Percentiles rank a stretch among this genome's conserved stretches.
Conservation (phyloP, 2,797 vertebrate species). For the Clarias laeviceps region DNA sequence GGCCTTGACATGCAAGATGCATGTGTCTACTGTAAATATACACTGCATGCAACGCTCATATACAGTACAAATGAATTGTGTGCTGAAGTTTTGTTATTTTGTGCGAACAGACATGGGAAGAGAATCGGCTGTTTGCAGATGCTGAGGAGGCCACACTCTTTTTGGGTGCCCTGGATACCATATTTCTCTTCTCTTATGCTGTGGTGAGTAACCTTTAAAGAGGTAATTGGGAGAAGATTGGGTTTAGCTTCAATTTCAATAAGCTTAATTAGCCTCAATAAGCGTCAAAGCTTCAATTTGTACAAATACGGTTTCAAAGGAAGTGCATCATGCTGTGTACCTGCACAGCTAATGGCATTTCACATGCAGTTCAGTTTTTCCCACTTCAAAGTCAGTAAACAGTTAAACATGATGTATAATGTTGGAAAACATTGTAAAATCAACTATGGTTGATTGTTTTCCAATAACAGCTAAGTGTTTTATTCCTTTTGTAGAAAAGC, state of each 20-base stretch:
- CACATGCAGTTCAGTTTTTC: neutral
- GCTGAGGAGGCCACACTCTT: constrained; percentile 88
- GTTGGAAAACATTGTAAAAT: neutral
- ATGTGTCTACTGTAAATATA: neutral
- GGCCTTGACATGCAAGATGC: neutral
- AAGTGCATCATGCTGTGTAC: neutral
- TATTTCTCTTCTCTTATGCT: constrained; percentile 96
- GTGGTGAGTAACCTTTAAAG: constrained; percentile 78
- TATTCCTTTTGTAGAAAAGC: neutral
- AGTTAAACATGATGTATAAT: neutral
- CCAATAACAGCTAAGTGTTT: neutral
- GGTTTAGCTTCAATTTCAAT: too few relatives aligned
- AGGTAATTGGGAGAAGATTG: neutral
- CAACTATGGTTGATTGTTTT: neutral
- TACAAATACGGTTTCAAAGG: neutral
- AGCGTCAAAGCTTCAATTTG: neutral
- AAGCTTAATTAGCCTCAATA: too few relatives aligned
- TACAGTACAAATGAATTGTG: neutral
- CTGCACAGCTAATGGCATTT: neutral
- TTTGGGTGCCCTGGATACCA: constrained; percentile 87
- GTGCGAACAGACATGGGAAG: constrained; percentile 82
- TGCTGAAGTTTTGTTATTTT: constrained; percentile 3
- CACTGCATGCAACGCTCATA: too few relatives aligned
- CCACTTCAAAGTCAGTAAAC: neutral
- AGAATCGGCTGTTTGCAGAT: constrained; percentile 81